Evolutionary conservation across 2,888 invertebrate genomes (phyloP).

Genomic region (Ceratothoa steindachneri): DNA sequence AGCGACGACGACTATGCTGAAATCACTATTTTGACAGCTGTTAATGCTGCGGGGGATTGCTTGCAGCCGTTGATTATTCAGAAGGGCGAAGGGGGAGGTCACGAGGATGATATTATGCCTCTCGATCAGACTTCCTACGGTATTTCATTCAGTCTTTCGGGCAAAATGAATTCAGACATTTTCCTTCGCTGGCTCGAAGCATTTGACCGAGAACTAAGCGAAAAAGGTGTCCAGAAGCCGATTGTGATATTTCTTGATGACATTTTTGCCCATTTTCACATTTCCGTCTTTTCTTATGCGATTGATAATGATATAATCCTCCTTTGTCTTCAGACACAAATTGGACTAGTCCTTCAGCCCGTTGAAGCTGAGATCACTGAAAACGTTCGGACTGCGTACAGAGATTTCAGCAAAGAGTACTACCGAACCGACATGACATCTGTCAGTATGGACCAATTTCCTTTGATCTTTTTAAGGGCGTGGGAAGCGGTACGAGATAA

Average conservation of each 20-base stretch:
- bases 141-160: not conserved
- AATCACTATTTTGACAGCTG: not conserved
- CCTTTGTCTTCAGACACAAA: not conserved
- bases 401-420: not conserved
- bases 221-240: not conserved
- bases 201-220: not conserved
- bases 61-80: constrained; percentile 5
- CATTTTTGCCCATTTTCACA: constrained; percentile 2
- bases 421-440: not conserved
- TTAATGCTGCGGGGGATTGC: not conserved
- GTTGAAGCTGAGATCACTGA: not conserved
- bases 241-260: not conserved
- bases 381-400: not conserved
- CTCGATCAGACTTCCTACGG: not conserved
- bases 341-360: not conserved
- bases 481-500: not conserved
- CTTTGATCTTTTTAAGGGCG: not conserved
- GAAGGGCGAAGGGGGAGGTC: not conserved
- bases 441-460: constrained; percentile 3
- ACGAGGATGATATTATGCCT: constrained; percentile 5
- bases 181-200: constrained; percentile 4
- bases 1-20: not conserved
- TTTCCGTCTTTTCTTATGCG: not conserved
- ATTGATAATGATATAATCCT: constrained; percentile 2
- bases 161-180: constrained; percentile 5